phyloP scores from a whole-genome alignment of 2,113 vertebrate genomes.

The Dunckerocampus dactyliophorus region DNA sequence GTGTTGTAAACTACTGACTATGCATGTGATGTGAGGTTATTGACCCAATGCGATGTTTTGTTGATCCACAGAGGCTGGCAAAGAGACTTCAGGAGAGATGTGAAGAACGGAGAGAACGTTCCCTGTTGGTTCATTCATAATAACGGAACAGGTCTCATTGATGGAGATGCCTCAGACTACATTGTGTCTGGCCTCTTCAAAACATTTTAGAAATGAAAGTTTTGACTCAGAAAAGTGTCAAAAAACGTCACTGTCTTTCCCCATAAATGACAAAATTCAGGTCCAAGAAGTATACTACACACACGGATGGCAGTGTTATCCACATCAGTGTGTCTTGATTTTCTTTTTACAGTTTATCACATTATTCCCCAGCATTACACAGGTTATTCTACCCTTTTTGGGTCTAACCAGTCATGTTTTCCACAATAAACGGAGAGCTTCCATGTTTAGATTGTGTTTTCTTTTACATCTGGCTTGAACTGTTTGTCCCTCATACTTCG shows the following conservation, averaged over 20 bases:
- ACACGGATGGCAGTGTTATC: too few species aligned
- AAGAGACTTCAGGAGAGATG: constrained; percentile 81
- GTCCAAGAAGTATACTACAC: not conserved
- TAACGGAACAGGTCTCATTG: constrained; percentile 85
- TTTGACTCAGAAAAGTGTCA: not conserved
- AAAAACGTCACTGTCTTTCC: not conserved
- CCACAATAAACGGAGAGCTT: too few species aligned
- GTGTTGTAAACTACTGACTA: not conserved
- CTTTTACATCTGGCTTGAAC: too few species aligned
- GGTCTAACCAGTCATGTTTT: too few species aligned
- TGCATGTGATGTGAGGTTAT: not conserved
- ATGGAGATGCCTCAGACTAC: constrained; percentile 81
- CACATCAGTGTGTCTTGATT: too few species aligned
- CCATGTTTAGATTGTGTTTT: too few species aligned
- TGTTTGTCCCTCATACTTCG: too few species aligned
- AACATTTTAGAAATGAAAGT: constrained; percentile 21
- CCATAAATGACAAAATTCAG: not conserved
- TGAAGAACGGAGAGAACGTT: constrained; percentile 66
- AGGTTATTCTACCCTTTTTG: too few species aligned
- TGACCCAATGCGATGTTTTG: constrained; percentile 2
- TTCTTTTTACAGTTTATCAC: too few species aligned
- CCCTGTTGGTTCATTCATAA: constrained; percentile 90
- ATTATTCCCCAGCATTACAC: too few species aligned
- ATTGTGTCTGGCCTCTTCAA: constrained; percentile 72
- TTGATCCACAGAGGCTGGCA: constrained; percentile 82